A percentile compares a stretch with the other conserved stretches of the same genome.
Conservation (phyloP, 2,797 vertebrate genomes). For the Sciurus vulgaris region DNA sequence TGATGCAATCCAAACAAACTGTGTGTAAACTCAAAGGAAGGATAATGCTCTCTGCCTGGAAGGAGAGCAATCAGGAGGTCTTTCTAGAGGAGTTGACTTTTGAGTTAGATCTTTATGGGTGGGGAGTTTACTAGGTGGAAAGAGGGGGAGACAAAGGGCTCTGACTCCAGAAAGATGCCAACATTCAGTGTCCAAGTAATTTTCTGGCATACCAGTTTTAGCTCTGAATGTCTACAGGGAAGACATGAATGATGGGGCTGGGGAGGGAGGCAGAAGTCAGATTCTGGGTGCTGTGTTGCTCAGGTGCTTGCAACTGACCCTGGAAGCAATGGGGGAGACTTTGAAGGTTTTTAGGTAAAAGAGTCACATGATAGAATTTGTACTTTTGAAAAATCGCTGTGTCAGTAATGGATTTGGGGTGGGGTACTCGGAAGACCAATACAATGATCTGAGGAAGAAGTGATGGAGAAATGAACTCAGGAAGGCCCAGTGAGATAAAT, state of each 20-base stretch:
- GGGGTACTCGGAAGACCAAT: background rate
- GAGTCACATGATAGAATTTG: background rate
- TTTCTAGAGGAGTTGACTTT: background rate
- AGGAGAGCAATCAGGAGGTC: background rate
- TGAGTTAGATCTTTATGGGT: background rate
- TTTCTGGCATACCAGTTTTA: background rate
- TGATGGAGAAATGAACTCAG: background rate
- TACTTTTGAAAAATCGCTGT: background rate
- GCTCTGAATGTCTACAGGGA: background rate
- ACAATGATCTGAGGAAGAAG: background rate
- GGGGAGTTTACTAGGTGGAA: background rate
- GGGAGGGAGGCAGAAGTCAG: background rate
- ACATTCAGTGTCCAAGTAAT: background rate
- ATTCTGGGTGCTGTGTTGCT: background rate
- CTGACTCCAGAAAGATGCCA: background rate
- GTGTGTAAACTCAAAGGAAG: background rate
- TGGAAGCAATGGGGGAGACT: background rate
- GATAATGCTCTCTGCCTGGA: background rate
- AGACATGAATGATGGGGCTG: background rate
- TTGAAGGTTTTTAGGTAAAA: background rate
- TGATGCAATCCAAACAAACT: background rate
- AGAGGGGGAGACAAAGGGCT: background rate
- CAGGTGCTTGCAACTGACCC: background rate
- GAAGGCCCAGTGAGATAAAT: background rate
- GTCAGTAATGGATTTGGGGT: background rate